Evolutionary conservation across 2,888 invertebrate species (phyloP).

Genomic region (Metallyticus violacea): DNA sequence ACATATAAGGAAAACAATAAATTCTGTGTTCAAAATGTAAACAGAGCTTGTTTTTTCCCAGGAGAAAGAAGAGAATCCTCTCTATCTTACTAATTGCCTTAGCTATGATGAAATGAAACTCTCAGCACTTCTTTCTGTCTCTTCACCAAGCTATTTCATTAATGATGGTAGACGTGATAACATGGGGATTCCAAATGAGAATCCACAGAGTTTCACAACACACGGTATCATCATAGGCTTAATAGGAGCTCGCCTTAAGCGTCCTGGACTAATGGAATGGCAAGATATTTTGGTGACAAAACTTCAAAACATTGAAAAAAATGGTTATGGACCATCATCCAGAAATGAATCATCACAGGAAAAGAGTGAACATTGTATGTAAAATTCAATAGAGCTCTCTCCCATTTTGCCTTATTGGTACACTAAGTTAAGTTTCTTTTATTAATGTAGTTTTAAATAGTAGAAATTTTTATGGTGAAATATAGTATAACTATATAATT

Average conservation of each 20-base stretch:
- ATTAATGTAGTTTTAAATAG: too few relatives aligned
- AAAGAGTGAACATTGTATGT: not conserved
- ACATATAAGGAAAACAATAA: too few relatives aligned
- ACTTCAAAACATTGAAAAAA: slow-evolving; percentile 36
- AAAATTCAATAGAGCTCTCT: not conserved
- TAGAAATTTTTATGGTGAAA: too few relatives aligned
- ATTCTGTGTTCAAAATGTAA: too few relatives aligned
- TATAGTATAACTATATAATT: too few relatives aligned
- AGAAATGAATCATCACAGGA: not conserved
- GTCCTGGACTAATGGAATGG: slow-evolving; percentile 57
- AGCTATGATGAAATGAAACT: slow-evolving; percentile 65
- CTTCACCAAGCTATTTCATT: slow-evolving; percentile 58
- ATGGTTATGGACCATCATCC: slow-evolving; percentile 5
- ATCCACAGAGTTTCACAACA: slow-evolving; percentile 48
- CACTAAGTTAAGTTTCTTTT: too few relatives aligned
- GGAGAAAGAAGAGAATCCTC: not conserved
- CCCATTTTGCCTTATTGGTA: too few relatives aligned
- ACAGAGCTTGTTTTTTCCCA: too few relatives aligned
- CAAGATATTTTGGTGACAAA: slow-evolving; percentile 56
- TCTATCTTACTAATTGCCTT: slow-evolving; percentile 45
- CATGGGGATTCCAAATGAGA: slow-evolving; percentile 51
- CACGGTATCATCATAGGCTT: slow-evolving; percentile 53
- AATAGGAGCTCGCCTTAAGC: slow-evolving; percentile 55
- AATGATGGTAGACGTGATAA: slow-evolving; percentile 57
- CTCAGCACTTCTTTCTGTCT: slow-evolving; percentile 57